Evolutionary conservation across 2,797 vertebrate species (phyloP).

Genomic region (Oreortyx pictus): DNA sequence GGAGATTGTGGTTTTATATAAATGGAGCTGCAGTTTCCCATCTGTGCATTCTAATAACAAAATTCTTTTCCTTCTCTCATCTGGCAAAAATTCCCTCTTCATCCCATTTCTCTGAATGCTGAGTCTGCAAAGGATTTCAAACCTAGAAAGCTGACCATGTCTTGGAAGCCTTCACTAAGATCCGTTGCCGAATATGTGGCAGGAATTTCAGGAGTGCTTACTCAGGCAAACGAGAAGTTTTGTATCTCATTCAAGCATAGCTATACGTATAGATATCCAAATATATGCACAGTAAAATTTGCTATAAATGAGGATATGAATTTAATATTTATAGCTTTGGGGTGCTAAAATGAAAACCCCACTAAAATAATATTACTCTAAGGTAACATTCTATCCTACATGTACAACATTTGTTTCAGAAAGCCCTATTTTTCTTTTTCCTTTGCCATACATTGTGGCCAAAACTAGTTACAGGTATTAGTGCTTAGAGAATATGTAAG

Average conservation of each 20-base stretch:
- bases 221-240: slow-evolving; percentile 25
- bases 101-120: neutral
- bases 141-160: slow-evolving; percentile 22
- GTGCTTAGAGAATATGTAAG: neutral
- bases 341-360: neutral
- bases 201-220: slow-evolving; percentile 26
- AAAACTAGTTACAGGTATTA: neutral
- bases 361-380: neutral
- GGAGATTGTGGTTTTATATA: neutral
- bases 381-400: neutral
- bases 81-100: neutral
- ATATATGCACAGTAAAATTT: neutral
- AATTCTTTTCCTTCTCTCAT: neutral
- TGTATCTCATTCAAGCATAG: neutral
- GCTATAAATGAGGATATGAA: neutral
- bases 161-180: slow-evolving; percentile 9
- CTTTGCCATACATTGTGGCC: neutral
- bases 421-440: neutral
- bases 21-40: neutral
- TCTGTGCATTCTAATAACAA: neutral
- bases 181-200: neutral
- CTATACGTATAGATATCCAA: slow-evolving; percentile 2
- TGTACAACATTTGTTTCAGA: neutral
- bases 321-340: neutral
- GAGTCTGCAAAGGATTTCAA: neutral